phyloP scores from a whole-genome alignment of 2,797 vertebrate genomes.

The Ptychadena robeensis region DNA sequence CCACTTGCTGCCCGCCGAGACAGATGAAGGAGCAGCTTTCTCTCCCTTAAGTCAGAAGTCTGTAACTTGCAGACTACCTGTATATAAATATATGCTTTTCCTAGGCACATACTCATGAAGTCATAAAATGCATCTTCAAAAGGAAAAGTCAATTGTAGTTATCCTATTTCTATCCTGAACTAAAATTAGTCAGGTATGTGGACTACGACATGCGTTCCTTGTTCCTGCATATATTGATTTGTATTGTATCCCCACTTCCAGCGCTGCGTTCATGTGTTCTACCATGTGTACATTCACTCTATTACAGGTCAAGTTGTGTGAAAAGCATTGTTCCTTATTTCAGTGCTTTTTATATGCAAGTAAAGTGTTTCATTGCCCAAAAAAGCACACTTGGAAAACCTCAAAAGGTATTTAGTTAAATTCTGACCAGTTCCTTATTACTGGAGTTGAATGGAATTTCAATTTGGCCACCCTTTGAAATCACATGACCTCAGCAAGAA shows the following conservation, averaged over 20 bases:
- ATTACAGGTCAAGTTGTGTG: neutral
- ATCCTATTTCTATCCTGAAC: neutral
- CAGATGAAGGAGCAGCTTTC: no score
- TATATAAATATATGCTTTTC: no score
- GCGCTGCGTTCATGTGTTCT: neutral
- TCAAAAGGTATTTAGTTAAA: neutral
- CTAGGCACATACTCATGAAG: neutral
- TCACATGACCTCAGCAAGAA: slow-evolving; percentile 16
- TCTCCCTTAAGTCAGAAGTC: no score
- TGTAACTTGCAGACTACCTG: no score
- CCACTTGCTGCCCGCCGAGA: no score
- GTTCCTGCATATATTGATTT: neutral
- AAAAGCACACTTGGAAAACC: slow-evolving; percentile 40
- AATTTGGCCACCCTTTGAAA: neutral
- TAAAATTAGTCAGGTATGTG: neutral
- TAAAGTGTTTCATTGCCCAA: slow-evolving; percentile 26
- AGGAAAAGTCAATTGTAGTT: no score
- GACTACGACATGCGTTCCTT: neutral
- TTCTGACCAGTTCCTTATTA: slow-evolving; percentile 64
- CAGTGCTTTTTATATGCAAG: neutral
- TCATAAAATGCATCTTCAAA: neutral
- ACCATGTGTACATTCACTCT: neutral
- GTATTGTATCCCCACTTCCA: no score
- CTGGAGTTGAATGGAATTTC: slow-evolving; percentile 56
- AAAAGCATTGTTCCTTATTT: neutral